Base-by-base conservation (phyloP, 2,113 vertebrate species). In the Psettodes erumei region DNA sequence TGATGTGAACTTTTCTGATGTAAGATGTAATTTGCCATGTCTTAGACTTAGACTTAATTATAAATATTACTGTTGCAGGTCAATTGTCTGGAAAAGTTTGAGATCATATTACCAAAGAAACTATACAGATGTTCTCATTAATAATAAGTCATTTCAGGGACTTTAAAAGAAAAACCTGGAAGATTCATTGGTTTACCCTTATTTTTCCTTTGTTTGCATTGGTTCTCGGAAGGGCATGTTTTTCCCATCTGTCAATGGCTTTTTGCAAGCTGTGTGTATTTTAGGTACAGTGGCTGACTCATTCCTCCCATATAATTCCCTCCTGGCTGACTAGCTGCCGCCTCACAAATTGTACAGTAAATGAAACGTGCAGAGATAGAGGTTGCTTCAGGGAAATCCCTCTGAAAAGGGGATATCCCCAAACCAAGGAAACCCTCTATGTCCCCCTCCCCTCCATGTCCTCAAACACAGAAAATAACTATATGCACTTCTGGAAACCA, bases 341-440 rank as follows among this genome's bases (percentile, higher is more conserved):
- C 76, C 75, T 83, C 15, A 11, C 30, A 50, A 73, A 75, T 62
- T 73, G 70, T 56, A 71, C 59, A 71, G 51, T 86, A 67, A 83
- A 75, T 71, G 74, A 72, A 64, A 79, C 43, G 58, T 86, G 77
- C 54, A 71, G 72, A 1, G 45, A 81, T 56, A 81, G 86, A 61
- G 71, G 81, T 47, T 23, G 55, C 64, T 75, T 75, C 62, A 79
- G 84, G 89, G 86, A 91, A 92, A 84, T 87, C 90, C 87, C 80
- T 71, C 75, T 66, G 21, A 59, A 80, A 67, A 51, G 38, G 66
- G 88, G 89, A 64, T 81, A 85, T 91, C 86, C 89, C 87, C 32
- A 30, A 35, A n/a, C 43, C 8, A 35, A 83, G 85, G 75, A 84
- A 87, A 70, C 77, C 67, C 77, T 77, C 62, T 6, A 37, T 32